A percentile compares a stretch with the other conserved stretches of the same genome.
These are phyloP conservation scores for Hippopotamus amphibius DNA, from an alignment of 2,113 vertebrate species.

Conservation along the genomic window DNA sequence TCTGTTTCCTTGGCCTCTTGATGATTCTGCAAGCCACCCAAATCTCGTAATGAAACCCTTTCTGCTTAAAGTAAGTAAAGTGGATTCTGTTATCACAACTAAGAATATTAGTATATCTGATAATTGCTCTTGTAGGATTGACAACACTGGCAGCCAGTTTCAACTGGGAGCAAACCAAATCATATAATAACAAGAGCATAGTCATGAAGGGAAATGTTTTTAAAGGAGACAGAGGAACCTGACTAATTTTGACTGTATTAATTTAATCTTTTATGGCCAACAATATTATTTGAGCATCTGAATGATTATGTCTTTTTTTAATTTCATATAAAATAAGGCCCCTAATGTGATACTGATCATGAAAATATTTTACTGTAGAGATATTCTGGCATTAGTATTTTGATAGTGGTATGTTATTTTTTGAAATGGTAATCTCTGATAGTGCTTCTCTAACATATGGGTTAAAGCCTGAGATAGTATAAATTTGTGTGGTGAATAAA, in stretches of 20 bases:
- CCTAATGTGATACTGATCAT: not conserved
- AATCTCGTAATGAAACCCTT: slow-evolving; percentile 21
- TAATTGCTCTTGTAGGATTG: not conserved
- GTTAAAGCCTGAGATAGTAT: not conserved
- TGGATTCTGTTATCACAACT: not conserved
- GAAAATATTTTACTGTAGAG: not conserved
- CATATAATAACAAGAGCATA: not conserved
- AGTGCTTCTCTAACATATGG: not conserved
- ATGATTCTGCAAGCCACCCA: not conserved
- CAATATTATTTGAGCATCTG: not conserved
- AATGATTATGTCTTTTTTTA: not conserved
- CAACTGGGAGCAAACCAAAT: not conserved
- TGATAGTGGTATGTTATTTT: not conserved
- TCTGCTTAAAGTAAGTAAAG: not conserved
- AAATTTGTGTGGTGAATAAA: slow-evolving; percentile 34
- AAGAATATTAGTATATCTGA: not conserved
- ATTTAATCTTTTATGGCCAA: not conserved
- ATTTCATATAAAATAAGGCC: slow-evolving; percentile 31
- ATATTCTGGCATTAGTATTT: not conserved
- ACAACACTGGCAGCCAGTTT: not conserved
- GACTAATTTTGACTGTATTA: not conserved
- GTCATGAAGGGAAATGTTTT: not conserved
- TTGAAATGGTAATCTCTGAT: not conserved
- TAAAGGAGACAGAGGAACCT: not conserved
- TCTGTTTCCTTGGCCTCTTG: slow-evolving; percentile 49